Evolutionary conservation across 2,113 vertebrate genomes (phyloP), one percentile per base, ranked within the genome.

Genomic region (Podarcis raffonei): DNA sequence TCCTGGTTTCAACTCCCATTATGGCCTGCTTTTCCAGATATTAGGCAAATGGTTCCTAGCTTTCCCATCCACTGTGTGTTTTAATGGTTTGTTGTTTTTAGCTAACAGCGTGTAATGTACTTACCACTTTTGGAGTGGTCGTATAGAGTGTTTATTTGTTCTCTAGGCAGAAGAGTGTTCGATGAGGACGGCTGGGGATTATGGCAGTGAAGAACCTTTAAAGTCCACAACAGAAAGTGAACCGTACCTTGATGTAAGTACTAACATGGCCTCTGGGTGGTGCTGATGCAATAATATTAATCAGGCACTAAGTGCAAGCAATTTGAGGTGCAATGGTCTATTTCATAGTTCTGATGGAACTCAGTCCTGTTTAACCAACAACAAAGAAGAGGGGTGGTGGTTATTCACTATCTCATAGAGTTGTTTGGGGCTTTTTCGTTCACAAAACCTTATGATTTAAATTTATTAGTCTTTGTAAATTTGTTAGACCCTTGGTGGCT

Each of bases 171-270:
- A 97, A 90, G 96, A 93, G 72, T 85, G 23, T 4, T 88, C 93
- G 89, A 42, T 95, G 90, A 68, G 85, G 75, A 91, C 91, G 91
- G 90, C 82, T 9, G 92, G 83, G 89, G 88, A 92, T 91, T 96
- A 87, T 90, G 94, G 92, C 66, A 92, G 95, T 74, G 96, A 97
- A 92, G 96, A 96, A 74, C 23, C 88, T 92, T 95, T 91, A 48
- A 91, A 88, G 92, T 91, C 94, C 53, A 39, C 93, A 84, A 88
- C 92, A 87, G 90, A 90, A 35, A 93, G 91, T 84, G 95, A 95
- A 90, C 94, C 89, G 89, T 94, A 92, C 83, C 87, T 94, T 89
- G 95, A 96, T 81, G 97, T 97, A 95, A 97, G 96, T 97, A 94
- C 90, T 95, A 90, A 94, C 74, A 42, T 9, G 35, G 85, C 92